Evolutionary conservation across 1,140 invertebrate species (phyloP).

Genomic region (Phortica variegata): DNA sequence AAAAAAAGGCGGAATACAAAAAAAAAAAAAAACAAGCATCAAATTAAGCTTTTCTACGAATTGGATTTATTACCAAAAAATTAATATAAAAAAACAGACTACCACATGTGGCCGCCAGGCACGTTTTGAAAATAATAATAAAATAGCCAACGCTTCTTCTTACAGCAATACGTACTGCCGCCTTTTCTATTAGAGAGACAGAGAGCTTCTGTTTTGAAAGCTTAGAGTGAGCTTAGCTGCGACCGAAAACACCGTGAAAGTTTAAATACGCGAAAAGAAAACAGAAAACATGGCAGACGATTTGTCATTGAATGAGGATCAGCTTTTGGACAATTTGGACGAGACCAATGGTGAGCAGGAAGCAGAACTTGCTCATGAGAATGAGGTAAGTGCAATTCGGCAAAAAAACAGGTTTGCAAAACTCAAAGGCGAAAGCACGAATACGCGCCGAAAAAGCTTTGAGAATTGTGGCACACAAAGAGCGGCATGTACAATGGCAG

Average conservation of each 20-base stretch:
- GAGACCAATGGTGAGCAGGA: constrained; percentile 56
- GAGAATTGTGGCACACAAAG: constrained; percentile 27
- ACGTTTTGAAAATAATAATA: no score
- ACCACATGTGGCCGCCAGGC: no score
- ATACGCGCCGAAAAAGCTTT: constrained; percentile 37
- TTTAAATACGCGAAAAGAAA: constrained; percentile 10
- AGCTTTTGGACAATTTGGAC: constrained; percentile 55
- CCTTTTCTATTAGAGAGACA: no score
- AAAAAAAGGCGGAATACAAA: no score
- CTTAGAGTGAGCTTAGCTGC: constrained; percentile 28
- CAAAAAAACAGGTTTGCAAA: constrained; percentile 34
- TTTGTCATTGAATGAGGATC: constrained; percentile 55
- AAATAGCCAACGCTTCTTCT: no score
- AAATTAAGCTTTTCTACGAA: no score
- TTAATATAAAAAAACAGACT: no score
- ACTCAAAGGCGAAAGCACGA: constrained; percentile 26
- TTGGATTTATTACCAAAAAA: no score
- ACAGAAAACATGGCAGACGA: constrained; percentile 50
- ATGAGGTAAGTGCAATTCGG: constrained; percentile 40
- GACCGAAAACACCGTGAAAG: constrained; percentile 27
- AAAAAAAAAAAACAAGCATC: no score
- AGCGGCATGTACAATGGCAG: constrained; percentile 18
- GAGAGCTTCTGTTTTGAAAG: constrained; percentile 1
- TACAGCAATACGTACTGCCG: no score
- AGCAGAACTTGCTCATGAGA: constrained; percentile 45